Percentiles rank a stretch among this genome's conserved stretches.
phyloP scores from a whole-genome alignment of 2,797 vertebrate species.

The Gymnothorax reevesii region DNA sequence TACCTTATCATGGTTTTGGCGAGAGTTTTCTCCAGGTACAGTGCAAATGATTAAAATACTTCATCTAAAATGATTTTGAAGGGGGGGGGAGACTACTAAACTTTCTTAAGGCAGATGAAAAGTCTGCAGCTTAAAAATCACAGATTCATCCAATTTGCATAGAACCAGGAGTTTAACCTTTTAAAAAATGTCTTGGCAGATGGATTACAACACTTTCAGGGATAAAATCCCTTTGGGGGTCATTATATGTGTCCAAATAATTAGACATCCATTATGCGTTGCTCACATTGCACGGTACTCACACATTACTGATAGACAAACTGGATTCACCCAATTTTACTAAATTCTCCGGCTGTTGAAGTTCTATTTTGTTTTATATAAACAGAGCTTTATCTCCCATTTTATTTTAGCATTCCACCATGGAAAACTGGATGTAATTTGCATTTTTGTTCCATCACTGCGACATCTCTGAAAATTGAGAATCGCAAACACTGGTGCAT shows the following conservation, averaged over 20 bases:
- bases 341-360: background rate
- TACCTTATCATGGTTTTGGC: no score
- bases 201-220: background rate
- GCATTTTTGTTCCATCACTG: background rate
- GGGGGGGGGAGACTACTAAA: background rate
- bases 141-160: background rate
- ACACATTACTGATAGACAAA: background rate
- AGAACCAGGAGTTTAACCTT: background rate
- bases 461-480: background rate
- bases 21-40: no score
- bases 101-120: background rate
- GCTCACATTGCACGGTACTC: background rate
- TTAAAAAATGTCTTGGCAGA: background rate
- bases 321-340: background rate
- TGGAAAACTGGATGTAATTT: background rate
- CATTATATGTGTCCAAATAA: background rate
- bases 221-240: background rate
- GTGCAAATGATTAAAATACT: conserved; percentile 35
- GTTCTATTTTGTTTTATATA: background rate
- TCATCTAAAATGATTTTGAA: background rate
- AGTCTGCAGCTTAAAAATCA: background rate
- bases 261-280: background rate
- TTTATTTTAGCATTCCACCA: background rate
- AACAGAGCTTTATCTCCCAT: background rate
- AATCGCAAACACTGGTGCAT: background rate